phyloP scores from a whole-genome alignment of 2,797 vertebrate genomes.

The Nasua narica region DNA sequence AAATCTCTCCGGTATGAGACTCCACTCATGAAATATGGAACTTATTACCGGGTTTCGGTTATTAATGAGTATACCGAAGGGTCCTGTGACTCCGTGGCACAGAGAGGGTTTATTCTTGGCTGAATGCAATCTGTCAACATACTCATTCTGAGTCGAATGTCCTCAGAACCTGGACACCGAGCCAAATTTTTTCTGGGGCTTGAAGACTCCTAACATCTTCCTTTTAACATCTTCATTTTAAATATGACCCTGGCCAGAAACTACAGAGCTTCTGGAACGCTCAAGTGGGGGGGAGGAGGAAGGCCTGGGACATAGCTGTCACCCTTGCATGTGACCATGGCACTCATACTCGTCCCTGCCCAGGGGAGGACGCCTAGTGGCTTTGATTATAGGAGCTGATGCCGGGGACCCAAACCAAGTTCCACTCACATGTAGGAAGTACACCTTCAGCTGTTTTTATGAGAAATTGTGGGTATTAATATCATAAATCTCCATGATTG shows the following conservation, averaged over 20 bases:
- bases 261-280: conserved; percentile 5
- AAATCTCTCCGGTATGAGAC: neutral
- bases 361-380: neutral
- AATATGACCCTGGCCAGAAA: neutral
- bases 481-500: conserved; percentile 51
- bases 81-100: neutral
- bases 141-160: neutral
- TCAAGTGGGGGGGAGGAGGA: neutral
- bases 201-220: neutral
- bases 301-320: neutral
- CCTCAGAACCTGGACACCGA: neutral
- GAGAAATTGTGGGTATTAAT: conserved; percentile 41
- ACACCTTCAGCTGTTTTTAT: conserved; percentile 21
- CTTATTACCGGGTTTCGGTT: neutral
- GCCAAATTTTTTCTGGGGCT: neutral
- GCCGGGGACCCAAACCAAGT: conserved; percentile 36
- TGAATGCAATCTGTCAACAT: neutral
- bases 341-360: neutral
- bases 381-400: conserved; percentile 57
- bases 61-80: neutral
- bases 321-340: neutral
- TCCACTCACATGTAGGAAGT: neutral
- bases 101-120: conserved; percentile 6
- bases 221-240: neutral
- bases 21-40: neutral